These are phyloP conservation scores for Syngnathus typhle DNA, from an alignment of 2,113 vertebrate genomes.

Conservation along the genomic window DNA sequence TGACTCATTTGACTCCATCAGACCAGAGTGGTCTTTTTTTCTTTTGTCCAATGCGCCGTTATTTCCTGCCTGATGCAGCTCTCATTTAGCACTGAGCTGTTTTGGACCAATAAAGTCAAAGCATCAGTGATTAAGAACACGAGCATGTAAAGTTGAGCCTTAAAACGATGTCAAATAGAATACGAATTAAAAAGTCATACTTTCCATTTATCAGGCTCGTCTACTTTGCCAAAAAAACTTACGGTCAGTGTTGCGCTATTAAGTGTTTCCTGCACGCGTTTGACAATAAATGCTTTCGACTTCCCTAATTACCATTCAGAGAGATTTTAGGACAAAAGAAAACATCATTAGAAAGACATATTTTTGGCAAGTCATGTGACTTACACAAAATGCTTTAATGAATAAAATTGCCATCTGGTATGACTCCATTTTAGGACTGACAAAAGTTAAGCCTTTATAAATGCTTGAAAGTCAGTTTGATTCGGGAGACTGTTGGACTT, in stretches of 20 bases:
- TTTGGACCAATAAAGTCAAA: too few relatives aligned
- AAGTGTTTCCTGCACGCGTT: background rate
- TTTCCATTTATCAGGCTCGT: background rate
- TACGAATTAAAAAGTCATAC: background rate
- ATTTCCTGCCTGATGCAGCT: background rate
- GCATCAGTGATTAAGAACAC: too few relatives aligned
- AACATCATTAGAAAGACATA: too few relatives aligned
- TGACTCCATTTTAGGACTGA: background rate
- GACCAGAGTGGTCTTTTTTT: background rate
- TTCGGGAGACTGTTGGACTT: background rate
- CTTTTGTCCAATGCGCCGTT: background rate
- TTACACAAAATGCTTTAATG: background rate
- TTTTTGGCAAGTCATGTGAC: background rate
- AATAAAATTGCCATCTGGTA: background rate
- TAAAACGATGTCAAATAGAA: background rate
- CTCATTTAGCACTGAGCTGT: too few relatives aligned
- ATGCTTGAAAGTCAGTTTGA: background rate
- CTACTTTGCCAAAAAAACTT: background rate
- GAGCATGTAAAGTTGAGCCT: too few relatives aligned
- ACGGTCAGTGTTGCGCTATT: background rate
- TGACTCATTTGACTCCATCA: slow-evolving; percentile 41
- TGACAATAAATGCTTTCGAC: background rate
- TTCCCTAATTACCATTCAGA: background rate
- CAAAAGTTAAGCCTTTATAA: background rate
- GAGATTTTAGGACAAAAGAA: background rate